Percentiles rank a stretch among this genome's conserved stretches.
These are phyloP conservation scores for Aphaenogaster ashmeadi DNA, from an alignment of 1,140 invertebrate species.

Conservation along the genomic window DNA sequence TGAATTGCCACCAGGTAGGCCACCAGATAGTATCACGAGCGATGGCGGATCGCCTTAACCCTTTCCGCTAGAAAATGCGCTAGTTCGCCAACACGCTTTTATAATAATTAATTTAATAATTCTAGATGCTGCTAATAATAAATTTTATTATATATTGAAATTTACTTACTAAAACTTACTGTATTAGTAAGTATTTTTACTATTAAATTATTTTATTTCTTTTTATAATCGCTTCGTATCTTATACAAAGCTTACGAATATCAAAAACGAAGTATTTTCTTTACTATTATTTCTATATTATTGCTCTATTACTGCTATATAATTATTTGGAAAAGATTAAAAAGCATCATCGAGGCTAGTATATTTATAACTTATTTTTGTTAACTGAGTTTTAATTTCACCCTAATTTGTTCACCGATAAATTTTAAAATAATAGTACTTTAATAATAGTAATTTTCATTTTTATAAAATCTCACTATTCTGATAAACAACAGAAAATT, in stretches of 20 bases:
- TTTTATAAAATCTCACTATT: not conserved
- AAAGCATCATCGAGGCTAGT: not conserved
- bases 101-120: slow-evolving; percentile 5
- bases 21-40: slow-evolving; percentile 34
- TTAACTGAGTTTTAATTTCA: not conserved
- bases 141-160: not conserved
- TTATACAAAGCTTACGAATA: not conserved
- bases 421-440: not conserved
- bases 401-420: not conserved
- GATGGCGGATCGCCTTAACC: not conserved
- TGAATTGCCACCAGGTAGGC: slow-evolving; percentile 83
- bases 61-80: slow-evolving; percentile 11
- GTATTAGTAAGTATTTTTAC: too few species aligned
- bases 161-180: not conserved
- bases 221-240: not conserved
- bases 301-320: too few species aligned
- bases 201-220: not conserved
- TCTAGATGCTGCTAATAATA: not conserved
- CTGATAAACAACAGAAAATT: slow-evolving; percentile 2
- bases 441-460: not conserved
- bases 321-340: not conserved
- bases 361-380: not conserved
- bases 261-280: not conserved
- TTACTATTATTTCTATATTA: not conserved
- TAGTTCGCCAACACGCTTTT: not conserved